Percentiles rank a stretch among this genome's conserved stretches.
phyloP scores from a whole-genome alignment of 2,888 invertebrate species.

The Eumacrocentrus americanus region DNA sequence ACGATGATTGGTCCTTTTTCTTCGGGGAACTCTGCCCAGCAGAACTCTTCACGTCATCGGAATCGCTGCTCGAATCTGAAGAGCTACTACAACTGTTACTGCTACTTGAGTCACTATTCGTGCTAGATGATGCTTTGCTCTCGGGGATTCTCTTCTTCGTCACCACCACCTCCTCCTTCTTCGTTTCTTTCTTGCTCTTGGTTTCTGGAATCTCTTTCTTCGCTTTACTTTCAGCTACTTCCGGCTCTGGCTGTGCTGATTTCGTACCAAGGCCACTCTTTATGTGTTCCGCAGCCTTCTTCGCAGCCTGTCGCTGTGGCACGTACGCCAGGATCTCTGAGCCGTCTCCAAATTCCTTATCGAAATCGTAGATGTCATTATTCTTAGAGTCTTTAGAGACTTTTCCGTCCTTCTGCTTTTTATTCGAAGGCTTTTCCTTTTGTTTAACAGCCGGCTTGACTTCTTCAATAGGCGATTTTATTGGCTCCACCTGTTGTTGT shows the following conservation, averaged over 20 bases:
- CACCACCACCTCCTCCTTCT: slow-evolving; percentile 53
- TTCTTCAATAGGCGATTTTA: slow-evolving; percentile 46
- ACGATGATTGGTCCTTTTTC: slow-evolving; percentile 49
- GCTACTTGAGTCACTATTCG: slow-evolving; percentile 67
- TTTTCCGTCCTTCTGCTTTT: slow-evolving; percentile 56
- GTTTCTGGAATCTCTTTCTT: slow-evolving; percentile 51
- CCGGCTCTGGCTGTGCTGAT: slow-evolving; percentile 56
- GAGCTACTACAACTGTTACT: slow-evolving; percentile 61
- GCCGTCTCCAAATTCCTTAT: slow-evolving; percentile 69
- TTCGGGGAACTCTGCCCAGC: slow-evolving; percentile 29
- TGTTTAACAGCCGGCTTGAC: slow-evolving; percentile 27
- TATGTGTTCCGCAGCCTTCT: slow-evolving; percentile 89
- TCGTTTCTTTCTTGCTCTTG: slow-evolving; percentile 42
- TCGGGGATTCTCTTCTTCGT: slow-evolving; percentile 32
- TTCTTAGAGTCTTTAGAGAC: slow-evolving; percentile 51
- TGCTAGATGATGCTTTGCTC: slow-evolving; percentile 63
- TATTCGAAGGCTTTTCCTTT: slow-evolving; percentile 50
- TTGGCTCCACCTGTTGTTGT: slow-evolving; percentile 57
- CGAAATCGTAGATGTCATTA: slow-evolving; percentile 66
- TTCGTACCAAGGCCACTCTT: slow-evolving; percentile 76
- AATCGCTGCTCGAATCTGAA: slow-evolving; percentile 56
- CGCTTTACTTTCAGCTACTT: slow-evolving; percentile 51
- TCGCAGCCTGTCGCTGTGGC: slow-evolving; percentile 88
- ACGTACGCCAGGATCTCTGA: slow-evolving; percentile 78
- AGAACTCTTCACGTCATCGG: slow-evolving; percentile 53